Conservation (phyloP, 2,888 invertebrate species). For the Drosophila fungiperda region DNA sequence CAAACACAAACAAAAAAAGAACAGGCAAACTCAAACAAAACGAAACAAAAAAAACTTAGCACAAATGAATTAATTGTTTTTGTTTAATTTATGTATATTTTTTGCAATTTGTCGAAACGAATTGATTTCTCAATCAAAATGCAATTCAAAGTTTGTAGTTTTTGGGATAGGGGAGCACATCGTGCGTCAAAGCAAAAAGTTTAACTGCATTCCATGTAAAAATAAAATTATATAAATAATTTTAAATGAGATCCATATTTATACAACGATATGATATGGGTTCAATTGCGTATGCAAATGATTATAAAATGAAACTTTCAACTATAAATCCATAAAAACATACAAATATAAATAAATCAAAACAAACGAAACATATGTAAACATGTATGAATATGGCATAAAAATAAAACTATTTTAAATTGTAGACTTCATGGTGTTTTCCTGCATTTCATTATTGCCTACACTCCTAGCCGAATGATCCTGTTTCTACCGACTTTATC, state of each 20-base stretch:
- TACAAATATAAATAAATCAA: conserved; percentile 69
- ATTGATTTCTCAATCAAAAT: conserved; percentile 49
- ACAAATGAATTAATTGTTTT: conserved; percentile 71
- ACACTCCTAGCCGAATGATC: conserved; percentile 14
- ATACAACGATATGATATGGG: conserved; percentile 62
- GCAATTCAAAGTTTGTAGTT: conserved; percentile 60
- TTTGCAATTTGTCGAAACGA: conserved; percentile 44
- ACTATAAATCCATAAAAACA: conserved; percentile 62
- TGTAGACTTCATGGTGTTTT: conserved; percentile 26
- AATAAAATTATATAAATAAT: conserved; percentile 67
- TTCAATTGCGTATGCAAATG: conserved; percentile 59
- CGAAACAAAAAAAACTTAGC: conserved; percentile 59
- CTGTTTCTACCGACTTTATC: conserved; percentile 7
- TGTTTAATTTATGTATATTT: conserved; percentile 47
- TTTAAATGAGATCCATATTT: conserved; percentile 68
- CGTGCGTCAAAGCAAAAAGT: conserved; percentile 55
- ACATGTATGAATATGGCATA: conserved; percentile 76
- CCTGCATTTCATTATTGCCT: neutral
- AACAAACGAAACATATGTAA: conserved; percentile 67
- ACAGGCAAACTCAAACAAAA: conserved; percentile 39
- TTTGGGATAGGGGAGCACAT: conserved; percentile 48
- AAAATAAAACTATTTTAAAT: conserved; percentile 79
- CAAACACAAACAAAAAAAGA: conserved; percentile 13
- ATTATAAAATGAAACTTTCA: conserved; percentile 53
- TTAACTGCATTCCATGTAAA: conserved; percentile 85